phyloP scores from a whole-genome alignment of 1,140 invertebrate genomes.

The Copidosoma floridanum region DNA sequence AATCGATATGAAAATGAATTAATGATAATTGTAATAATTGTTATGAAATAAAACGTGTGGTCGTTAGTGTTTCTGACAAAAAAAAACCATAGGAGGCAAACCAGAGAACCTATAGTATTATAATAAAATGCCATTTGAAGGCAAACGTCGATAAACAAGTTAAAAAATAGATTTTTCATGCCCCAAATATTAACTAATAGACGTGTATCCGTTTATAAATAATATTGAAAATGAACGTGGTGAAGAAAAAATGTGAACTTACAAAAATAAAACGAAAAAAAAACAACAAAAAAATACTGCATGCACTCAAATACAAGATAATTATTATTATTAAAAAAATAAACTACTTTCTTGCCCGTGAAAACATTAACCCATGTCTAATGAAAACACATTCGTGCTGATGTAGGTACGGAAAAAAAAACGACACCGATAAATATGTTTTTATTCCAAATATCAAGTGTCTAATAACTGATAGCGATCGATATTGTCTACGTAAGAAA shows the following conservation, averaged over 20 bases:
- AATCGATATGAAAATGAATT: conserved; percentile 14
- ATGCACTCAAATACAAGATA: conserved; percentile 12
- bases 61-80: conserved; percentile 9
- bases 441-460: conserved; percentile 53
- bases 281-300: conserved; percentile 14
- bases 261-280: conserved; percentile 5
- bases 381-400: too few species aligned
- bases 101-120: conserved; percentile 52
- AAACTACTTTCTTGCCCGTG: not conserved
- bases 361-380: too few species aligned
- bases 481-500: conserved; percentile 51
- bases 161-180: conserved; percentile 48
- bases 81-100: conserved; percentile 29
- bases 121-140: conserved; percentile 49
- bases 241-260: not conserved
- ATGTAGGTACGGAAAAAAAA: conserved; percentile 25
- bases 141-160: conserved; percentile 35
- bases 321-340: not conserved
- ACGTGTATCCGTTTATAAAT: conserved; percentile 46
- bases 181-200: conserved; percentile 42
- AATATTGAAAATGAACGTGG: not conserved
- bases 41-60: conserved; percentile 9
- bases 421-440: conserved; percentile 48
- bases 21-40: not conserved
- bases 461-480: conserved; percentile 51